Conservation (phyloP, 2,113 vertebrate genomes). For the Ceyx cyanopectus region DNA sequence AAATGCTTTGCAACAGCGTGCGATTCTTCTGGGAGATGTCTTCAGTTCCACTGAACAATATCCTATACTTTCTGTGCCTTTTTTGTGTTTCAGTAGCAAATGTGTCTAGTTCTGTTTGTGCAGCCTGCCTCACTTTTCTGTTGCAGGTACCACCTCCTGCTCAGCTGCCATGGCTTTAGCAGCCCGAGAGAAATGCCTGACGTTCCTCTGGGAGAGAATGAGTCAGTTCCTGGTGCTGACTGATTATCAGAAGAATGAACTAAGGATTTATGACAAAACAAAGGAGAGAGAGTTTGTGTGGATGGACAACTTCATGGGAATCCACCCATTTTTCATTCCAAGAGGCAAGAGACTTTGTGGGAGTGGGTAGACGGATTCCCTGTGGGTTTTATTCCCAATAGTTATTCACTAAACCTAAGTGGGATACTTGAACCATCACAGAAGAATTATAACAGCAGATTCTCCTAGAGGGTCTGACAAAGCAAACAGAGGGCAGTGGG, state of each 20-base stretch:
- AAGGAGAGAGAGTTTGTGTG: constrained; percentile 82
- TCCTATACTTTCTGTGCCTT: not conserved
- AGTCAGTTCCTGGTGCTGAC: constrained; percentile 79
- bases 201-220: constrained; percentile 84
- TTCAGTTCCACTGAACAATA: not conserved
- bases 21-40: not conserved
- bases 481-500: no score
- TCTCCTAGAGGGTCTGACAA: no score
- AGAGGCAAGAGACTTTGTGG: constrained; percentile 79
- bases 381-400: not conserved
- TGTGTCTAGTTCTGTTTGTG: not conserved
- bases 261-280: constrained; percentile 87
- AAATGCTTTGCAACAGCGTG: not conserved
- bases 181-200: constrained; percentile 86
- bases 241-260: constrained; percentile 80
- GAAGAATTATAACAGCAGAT: not conserved
- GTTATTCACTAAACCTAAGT: not conserved
- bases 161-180: constrained; percentile 76
- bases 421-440: not conserved
- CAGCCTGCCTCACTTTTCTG: not conserved
- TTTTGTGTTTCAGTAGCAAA: not conserved
- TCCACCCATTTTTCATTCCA: constrained; percentile 93
- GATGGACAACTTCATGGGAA: constrained; percentile 87
- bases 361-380: not conserved
- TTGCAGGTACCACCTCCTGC: constrained; percentile 86